phyloP scores from a whole-genome alignment of 2,797 vertebrate species.

The Tangara arthus region DNA sequence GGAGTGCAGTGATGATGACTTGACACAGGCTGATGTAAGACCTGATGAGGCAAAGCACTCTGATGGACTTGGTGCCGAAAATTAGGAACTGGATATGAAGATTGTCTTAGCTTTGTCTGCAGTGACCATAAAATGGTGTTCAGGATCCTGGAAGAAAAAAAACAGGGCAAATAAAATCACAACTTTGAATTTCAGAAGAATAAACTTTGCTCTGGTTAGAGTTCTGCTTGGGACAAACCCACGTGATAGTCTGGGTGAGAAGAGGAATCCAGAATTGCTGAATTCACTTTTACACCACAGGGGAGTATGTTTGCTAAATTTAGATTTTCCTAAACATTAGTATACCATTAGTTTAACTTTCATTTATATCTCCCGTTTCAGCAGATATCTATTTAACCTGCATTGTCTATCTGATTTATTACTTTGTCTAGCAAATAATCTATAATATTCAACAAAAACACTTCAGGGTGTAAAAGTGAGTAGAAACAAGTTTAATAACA shows the following conservation, averaged over 20 bases:
- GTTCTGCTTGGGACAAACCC: not conserved
- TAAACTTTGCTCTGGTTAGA: not conserved
- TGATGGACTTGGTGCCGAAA: not conserved
- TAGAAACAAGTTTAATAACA: conserved; percentile 10
- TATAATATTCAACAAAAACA: too few species aligned
- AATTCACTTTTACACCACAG: not conserved
- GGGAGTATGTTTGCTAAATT: not conserved
- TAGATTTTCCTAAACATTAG: not conserved
- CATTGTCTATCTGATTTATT: not conserved
- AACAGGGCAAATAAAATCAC: not conserved
- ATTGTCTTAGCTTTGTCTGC: not conserved
- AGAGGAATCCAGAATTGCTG: not conserved
- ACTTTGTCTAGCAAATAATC: not conserved
- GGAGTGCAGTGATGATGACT: not conserved
- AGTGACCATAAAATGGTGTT: not conserved
- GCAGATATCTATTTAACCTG: not conserved
- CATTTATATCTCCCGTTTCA: not conserved
- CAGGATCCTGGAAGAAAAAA: not conserved
- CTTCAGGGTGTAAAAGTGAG: not conserved
- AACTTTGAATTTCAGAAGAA: not conserved
- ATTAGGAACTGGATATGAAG: not conserved
- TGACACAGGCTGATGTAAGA: not conserved
- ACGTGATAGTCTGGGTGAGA: not conserved
- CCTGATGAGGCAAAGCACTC: not conserved
- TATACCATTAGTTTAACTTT: not conserved